A percentile compares a stretch with the other conserved stretches of the same genome.
Conservation (phyloP, 2,113 vertebrate species). For the Uria lomvia region DNA sequence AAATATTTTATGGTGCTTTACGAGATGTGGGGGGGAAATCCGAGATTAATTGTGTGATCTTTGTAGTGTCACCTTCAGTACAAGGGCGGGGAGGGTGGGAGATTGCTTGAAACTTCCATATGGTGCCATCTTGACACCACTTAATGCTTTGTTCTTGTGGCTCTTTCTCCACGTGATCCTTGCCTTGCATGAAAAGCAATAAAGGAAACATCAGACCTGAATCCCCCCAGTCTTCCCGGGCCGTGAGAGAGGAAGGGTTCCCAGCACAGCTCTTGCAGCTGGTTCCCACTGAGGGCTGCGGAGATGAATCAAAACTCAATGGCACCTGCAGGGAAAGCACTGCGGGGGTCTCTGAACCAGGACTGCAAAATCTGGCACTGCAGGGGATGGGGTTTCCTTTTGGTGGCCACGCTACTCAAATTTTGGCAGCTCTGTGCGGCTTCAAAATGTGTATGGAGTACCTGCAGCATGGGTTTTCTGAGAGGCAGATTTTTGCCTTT, state of each 20-base stretch:
- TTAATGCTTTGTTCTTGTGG: neutral
- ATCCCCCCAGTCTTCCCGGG: fast-evolving
- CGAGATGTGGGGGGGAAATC: neutral
- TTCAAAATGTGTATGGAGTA: neutral
- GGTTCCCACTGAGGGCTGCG: neutral
- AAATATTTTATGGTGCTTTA: neutral
- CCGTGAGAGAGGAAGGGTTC: neutral
- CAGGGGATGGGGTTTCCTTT: fast-evolving
- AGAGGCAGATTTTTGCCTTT: neutral
- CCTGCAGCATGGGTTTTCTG: neutral
- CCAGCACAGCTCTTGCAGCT: neutral
- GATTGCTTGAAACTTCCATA: neutral
- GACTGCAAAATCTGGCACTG: neutral
- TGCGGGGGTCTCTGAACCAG: neutral
- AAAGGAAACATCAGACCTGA: neutral
- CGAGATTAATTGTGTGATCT: neutral
- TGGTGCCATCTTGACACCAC: neutral
- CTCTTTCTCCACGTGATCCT: neutral
- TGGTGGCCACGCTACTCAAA: neutral
- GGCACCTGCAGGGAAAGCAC: neutral
- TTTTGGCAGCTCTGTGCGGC: neutral
- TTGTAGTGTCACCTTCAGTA: neutral
- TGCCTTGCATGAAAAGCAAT: neutral
- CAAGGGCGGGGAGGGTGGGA: neutral
- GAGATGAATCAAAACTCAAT: neutral